A percentile compares a stretch with the other conserved stretches of the same genome.
phyloP scores from a whole-genome alignment of 1,140 invertebrate species.

The Triops longicaudatus region DNA sequence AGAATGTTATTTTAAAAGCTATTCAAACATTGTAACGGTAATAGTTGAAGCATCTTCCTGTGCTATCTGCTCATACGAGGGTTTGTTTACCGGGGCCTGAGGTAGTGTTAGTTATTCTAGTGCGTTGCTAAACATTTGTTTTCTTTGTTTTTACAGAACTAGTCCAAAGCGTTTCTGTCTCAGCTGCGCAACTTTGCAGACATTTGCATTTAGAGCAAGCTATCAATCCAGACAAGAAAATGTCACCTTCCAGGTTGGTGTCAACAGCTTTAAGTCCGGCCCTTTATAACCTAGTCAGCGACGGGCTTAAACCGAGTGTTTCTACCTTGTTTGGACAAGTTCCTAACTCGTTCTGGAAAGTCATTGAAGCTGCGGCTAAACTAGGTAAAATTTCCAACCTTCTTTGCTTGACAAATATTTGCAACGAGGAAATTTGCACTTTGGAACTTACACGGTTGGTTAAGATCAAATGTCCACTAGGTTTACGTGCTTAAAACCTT shows the following conservation, averaged over 20 bases:
- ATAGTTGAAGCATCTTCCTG: no score
- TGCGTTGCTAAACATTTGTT: slow-evolving; percentile 1
- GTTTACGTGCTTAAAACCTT: no score
- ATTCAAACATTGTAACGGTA: no score
- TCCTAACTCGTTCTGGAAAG: slow-evolving; percentile 78
- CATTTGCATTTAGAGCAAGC: slow-evolving; percentile 19
- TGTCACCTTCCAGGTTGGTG: slow-evolving; percentile 20
- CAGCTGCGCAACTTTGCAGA: slow-evolving; percentile 22
- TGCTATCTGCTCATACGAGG: no score
- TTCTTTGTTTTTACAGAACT: slow-evolving; percentile 20
- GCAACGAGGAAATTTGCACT: no score
- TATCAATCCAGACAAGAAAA: slow-evolving; percentile 27
- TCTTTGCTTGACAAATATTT: not conserved
- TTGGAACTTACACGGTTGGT: no score
- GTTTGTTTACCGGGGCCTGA: no score
- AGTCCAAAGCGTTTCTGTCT: slow-evolving; percentile 23
- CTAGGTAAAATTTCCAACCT: slow-evolving; percentile 42
- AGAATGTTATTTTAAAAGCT: no score
- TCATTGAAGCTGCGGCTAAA: slow-evolving; percentile 77
- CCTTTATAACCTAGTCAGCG: slow-evolving; percentile 70
- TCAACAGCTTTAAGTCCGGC: slow-evolving; percentile 60
- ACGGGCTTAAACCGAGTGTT: slow-evolving; percentile 68
- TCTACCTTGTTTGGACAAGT: slow-evolving; percentile 78
- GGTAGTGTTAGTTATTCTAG: no score
- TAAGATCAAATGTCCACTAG: no score